A percentile compares a stretch with the other conserved stretches of the same genome.
phyloP scores from a whole-genome alignment of 23 tunicate species.

The Phallusia fumigata region DNA sequence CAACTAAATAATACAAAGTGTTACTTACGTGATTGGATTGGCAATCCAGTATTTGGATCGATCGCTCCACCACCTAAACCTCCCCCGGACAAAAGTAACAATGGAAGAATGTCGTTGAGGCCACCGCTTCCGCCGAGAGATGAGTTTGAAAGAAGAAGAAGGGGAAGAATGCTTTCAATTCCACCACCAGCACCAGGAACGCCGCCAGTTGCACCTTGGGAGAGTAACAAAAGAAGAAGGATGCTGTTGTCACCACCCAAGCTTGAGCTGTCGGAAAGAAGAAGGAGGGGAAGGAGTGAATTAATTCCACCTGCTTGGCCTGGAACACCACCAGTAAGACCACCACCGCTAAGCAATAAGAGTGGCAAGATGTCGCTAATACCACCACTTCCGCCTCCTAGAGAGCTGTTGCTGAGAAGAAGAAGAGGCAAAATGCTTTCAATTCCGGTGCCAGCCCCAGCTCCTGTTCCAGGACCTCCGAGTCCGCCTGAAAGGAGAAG shows the following conservation, averaged over 20 bases:
- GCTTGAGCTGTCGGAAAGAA: background rate
- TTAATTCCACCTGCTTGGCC: background rate
- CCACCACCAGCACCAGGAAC: conserved; percentile 3
- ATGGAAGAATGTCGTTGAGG: conserved; percentile 12
- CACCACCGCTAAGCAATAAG: conserved; percentile 14
- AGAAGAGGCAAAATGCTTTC: conserved; percentile 14
- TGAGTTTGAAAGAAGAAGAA: conserved; percentile 15
- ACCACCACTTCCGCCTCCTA: conserved; percentile 1
- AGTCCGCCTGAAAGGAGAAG: conserved; percentile 25
- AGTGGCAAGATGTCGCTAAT: conserved; percentile 3
- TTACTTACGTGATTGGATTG: background rate
- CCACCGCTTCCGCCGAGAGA: conserved; percentile 11
- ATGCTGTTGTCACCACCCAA: conserved; percentile 6
- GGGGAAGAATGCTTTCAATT: conserved; percentile 19
- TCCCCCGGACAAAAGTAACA: conserved; percentile 18
- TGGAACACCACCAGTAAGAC: conserved; percentile 7
- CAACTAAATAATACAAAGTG: background rate
- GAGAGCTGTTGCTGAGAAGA: background rate
- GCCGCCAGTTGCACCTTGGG: conserved; percentile 9
- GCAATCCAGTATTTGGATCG: background rate
- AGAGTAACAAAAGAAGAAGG: background rate
- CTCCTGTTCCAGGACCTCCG: conserved; percentile 20
- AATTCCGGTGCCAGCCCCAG: background rate
- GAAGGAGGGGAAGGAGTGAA: conserved; percentile 18
- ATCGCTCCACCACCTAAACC: conserved; percentile 22